Base-by-base conservation (phyloP, 1,140 invertebrate species). In the Zophobas morio region DNA sequence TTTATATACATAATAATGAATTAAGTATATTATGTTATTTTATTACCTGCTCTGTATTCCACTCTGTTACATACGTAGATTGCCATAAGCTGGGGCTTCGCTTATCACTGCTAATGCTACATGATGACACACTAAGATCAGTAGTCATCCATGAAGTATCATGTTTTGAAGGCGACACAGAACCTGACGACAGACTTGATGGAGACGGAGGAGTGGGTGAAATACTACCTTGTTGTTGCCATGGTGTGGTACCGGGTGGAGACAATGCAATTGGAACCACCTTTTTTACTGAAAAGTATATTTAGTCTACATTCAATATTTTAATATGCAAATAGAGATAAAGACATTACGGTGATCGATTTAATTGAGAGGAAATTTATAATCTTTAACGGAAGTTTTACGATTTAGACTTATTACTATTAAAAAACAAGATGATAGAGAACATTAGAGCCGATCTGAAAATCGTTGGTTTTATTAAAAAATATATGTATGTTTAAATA, bases 11-110 rank as follows among this genome's bases (percentile, higher is more conserved):
- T 66, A 2, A 20, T 6, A 5, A 40, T 70, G 33, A 8, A 70
- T 40, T 40, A 39, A 70, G 5, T 1, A 32, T n/a, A 34, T 6
- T 60, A 20, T 46, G 42, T 46, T 46, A 42, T 47, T 47, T 47
- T 47, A 71, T 33, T 85, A 95, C 95, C 90, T 96, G 94, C 85
- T 96, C 94, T 85, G 94, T 94, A 78, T 90, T 94, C 96, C 96
- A 98, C 81, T 96, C 94, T 34, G 90, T 89, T 60, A 96, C 92
- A 2, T 93, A 91, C 32, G 89, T 90, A 54, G 89, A 90, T 80
- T 94, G 92, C 89, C 92, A 94, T 76, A 92, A 90, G 75, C 92
- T 89, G n/a, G 88, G 86, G 53, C 83, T 87, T 84, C 91, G 88
- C 85, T 92, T 91, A 85, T 91, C 89, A 86, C 90, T 89, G 88